phyloP scores from a whole-genome alignment of 2,113 vertebrate genomes.

The Alosa alosa region DNA sequence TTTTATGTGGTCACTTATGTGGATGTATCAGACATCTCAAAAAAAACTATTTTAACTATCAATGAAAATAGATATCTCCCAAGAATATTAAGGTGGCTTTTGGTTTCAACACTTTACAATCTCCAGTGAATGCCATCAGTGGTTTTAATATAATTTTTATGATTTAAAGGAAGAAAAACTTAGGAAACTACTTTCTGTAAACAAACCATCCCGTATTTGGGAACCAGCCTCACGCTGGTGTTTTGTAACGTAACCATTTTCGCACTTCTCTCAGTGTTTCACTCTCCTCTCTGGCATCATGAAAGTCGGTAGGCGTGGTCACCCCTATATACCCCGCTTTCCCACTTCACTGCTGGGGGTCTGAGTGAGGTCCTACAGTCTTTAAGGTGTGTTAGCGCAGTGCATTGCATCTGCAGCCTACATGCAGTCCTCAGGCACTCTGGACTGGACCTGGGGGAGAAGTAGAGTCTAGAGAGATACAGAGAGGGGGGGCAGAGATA shows the following conservation, averaged over 20 bases:
- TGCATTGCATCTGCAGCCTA: neutral
- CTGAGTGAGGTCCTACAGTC: neutral
- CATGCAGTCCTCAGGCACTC: slow-evolving; percentile 30
- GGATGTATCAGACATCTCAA: neutral
- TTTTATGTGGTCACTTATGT: neutral
- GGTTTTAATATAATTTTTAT: neutral
- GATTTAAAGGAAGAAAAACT: neutral
- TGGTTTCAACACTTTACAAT: neutral
- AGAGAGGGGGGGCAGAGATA: neutral
- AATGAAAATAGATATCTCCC: neutral
- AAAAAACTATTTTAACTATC: neutral
- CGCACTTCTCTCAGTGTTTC: neutral
- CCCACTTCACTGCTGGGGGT: neutral
- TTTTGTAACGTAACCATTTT: neutral
- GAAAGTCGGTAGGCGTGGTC: neutral
- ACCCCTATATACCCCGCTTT: neutral
- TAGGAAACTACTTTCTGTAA: neutral
- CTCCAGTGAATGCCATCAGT: neutral
- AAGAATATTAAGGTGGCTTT: neutral
- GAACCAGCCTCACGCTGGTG: neutral
- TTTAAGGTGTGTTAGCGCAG: neutral
- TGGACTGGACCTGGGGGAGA: slow-evolving; percentile 38
- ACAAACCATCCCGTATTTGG: neutral
- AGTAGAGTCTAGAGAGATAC: slow-evolving; percentile 28
- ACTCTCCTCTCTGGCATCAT: neutral